phyloP scores from a whole-genome alignment of 2,888 invertebrate species.

The Resseliella maxima region DNA sequence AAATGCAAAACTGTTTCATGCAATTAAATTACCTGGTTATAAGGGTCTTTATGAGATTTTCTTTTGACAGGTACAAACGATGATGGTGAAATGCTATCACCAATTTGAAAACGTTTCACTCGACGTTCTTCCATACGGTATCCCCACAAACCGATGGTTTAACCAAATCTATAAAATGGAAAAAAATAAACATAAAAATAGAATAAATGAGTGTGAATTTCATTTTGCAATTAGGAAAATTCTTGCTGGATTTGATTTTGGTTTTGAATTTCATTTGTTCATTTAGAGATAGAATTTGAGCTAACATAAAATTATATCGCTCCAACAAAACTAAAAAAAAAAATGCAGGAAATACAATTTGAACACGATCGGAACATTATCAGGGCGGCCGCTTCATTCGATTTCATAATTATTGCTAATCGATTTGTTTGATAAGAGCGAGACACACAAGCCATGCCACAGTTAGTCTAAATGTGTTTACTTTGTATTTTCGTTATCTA shows the following conservation, averaged over 20 bases:
- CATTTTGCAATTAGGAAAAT: background rate
- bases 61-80: slow-evolving; percentile 60
- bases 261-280: too few species aligned
- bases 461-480: background rate
- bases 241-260: too few species aligned
- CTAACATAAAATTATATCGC: too few species aligned
- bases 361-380: background rate
- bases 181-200: background rate
- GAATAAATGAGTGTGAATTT: background rate
- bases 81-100: slow-evolving; percentile 60
- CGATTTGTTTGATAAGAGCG: background rate
- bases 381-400: background rate
- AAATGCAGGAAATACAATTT: background rate
- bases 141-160: slow-evolving; percentile 56
- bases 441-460: background rate
- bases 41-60: slow-evolving; percentile 57
- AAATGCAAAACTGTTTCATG: too few species aligned
- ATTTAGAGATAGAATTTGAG: too few species aligned
- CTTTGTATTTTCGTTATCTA: background rate
- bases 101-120: slow-evolving; percentile 60
- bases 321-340: too few species aligned
- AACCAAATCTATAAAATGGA: slow-evolving; percentile 51
- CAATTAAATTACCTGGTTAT: slow-evolving; percentile 16
- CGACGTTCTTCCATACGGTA: slow-evolving; percentile 61
- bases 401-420: too few species aligned